Base-by-base conservation (phyloP, 2,113 vertebrate genomes). In the Ochotona curzoniae region DNA sequence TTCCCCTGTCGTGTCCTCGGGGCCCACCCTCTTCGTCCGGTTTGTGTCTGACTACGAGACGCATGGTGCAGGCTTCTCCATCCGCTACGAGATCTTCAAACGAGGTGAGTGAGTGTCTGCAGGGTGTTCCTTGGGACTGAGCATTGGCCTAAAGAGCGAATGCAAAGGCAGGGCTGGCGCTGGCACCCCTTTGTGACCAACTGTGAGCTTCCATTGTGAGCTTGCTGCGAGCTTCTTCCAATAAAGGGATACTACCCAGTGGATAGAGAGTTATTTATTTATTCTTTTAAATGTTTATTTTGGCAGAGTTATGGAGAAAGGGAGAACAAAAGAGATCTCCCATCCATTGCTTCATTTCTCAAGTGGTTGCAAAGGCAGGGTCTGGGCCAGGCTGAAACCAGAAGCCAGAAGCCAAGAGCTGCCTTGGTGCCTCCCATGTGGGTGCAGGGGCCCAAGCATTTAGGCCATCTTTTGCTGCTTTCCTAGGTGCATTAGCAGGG, bases 31-130 rank as follows among this genome's bases (percentile, higher is more conserved):
- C 89, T 99, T 99, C 97, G 99, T 99, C 97, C 99, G 99, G 97
- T 99, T 99, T 96, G 99, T 99, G 96, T 99, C 99, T 0, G 99
- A 99, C 98, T 99, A 99, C 44, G 99, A 99, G 98, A 99, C 99
- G 0, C 99, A 99, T 0, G 99, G 99, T 80, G 99, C 99, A 23
- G 99, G 99, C 94, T 99, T 99, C 98, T 99, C 99, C 95, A 99
- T 99, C 96, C 99, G 99, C 92, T 99, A 99, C 1, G 99, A 99
- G 98, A 98, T 99, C 98, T 99, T 99, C 97, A 99, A 99, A 98
- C 99, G 98, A 97, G 99, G 99, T 99, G 83, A 98, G 98, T 95
- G 96, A 97, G 94, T 7, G 12, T 64, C 90, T 87, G n/a, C 38
- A 44, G 38, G 38, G 38, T 44, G 38, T 44, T 44, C 38, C 38